phyloP scores from a whole-genome alignment of 2,797 vertebrate species.

The Euphonia xanthogaster region DNA sequence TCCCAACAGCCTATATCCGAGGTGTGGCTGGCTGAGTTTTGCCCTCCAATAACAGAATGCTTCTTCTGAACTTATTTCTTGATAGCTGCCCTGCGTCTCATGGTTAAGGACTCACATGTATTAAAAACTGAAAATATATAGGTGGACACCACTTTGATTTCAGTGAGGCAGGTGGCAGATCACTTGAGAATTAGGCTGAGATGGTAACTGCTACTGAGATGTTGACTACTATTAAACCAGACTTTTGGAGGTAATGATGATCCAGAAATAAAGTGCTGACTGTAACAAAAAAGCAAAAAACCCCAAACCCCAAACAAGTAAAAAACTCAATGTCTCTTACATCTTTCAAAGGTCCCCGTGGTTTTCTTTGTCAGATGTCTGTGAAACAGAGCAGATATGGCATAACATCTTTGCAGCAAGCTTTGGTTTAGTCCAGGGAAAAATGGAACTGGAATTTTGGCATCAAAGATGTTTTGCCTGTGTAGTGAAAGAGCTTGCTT shows the following conservation, averaged over 20 bases:
- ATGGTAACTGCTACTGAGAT: neutral
- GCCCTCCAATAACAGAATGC: neutral
- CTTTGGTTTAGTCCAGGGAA: neutral
- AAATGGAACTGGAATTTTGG: neutral
- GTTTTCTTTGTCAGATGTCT: neutral
- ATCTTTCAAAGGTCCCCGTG: neutral
- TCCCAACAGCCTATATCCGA: fast-evolving
- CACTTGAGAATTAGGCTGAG: neutral
- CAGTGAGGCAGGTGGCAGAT: neutral
- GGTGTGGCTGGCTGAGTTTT: neutral
- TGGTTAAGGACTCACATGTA: neutral
- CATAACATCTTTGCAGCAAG: neutral
- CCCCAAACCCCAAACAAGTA: neutral
- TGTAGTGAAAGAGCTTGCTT: neutral
- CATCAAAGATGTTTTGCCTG: neutral
- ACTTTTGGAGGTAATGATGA: neutral
- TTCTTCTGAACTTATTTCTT: neutral
- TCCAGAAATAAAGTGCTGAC: neutral
- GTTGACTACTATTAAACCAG: neutral
- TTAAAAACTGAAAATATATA: neutral
- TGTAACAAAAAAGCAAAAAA: neutral
- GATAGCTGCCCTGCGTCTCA: neutral
- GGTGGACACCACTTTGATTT: neutral
- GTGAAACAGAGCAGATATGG: neutral
- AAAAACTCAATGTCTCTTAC: neutral